Evolutionary conservation across 2,113 vertebrate species (phyloP), one percentile per base, ranked within the genome.

Genomic region (Naja naja): DNA sequence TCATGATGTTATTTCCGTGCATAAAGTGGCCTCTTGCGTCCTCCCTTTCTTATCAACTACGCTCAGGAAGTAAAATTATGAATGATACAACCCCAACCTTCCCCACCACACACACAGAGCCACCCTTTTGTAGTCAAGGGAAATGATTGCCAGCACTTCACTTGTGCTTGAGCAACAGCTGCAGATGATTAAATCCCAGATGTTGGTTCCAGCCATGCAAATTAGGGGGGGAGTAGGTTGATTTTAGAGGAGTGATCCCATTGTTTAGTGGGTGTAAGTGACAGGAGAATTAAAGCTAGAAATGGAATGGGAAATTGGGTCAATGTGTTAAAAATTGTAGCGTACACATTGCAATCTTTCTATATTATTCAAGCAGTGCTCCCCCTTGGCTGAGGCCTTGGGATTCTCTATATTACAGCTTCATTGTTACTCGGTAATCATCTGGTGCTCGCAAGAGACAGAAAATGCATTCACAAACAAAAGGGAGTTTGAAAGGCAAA

Each of bases 381-480:
- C 1, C 12, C 43, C 93, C 34, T 60, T 85, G 93, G 88, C 39
- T 91, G 22, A 90, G 69, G 34, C 52, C 9, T 85, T 90, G 94
- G 93, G 88, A 91, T 90, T 85, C 69, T 86, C 3, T 25, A 25
- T 1, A 12, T 60, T 60, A 89, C n/a, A 85, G 81, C 92, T 95
- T 88, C 89, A 94, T 43, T 85, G 1, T 93, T 96, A 93, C 10
- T 74, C 74, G 93, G 92, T 81, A 81, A 81, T 89, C 90, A 89
- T 89, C 85, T 93, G 39, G 85, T 81, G 85, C 93, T 91, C 64
- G 12, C 52, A 49, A 49, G 90, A 93, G 11, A 53, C 4, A 94
- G 88, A 45, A 93, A 39, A 85, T 56, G 93, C 93, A 94, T 94
- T 94, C 92, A 10, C 93, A 96, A 87, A 95, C 88, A 45, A 96